These are phyloP conservation scores for Cotesia glomerata DNA, from an alignment of 1,140 invertebrate genomes.

Conservation along the genomic window DNA sequence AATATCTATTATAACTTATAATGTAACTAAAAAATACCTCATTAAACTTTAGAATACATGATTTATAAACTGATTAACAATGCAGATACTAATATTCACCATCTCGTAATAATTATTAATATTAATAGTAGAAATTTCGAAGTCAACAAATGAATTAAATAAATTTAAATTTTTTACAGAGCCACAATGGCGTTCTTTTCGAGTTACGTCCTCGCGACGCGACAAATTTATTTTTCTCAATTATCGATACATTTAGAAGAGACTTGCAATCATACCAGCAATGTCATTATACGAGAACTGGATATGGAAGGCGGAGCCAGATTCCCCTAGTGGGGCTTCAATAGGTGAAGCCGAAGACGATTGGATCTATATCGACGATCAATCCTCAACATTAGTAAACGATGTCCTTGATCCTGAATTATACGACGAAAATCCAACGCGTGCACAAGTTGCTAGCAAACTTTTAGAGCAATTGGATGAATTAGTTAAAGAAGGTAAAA, in stretches of 20 bases:
- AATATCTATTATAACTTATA: not conserved
- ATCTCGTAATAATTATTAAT: not conserved
- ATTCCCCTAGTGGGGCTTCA: constrained; percentile 55
- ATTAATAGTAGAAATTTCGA: not conserved
- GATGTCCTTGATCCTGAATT: constrained; percentile 38
- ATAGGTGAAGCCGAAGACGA: constrained; percentile 45
- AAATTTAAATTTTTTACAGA: constrained; percentile 36
- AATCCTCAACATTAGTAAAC: constrained; percentile 40
- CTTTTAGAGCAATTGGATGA: constrained; percentile 56
- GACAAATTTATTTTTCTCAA: constrained; percentile 48
- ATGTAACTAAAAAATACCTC: not conserved
- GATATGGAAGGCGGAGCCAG: constrained; percentile 62
- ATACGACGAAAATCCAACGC: constrained; percentile 45
- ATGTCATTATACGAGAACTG: constrained; percentile 50
- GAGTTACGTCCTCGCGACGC: constrained; percentile 53
- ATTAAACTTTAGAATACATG: too few species aligned
- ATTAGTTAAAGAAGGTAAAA: constrained; percentile 60
- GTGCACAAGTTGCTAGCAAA: constrained; percentile 55
- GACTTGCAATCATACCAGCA: constrained; percentile 33
- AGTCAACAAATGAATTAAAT: not conserved
- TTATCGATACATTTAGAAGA: constrained; percentile 41
- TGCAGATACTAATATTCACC: too few species aligned
- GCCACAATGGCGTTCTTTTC: constrained; percentile 53
- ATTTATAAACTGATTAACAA: too few species aligned
- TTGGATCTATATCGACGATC: constrained; percentile 47